Conservation (phyloP, 2,113 vertebrate genomes). For the Phalacrocorax brasilianus region DNA sequence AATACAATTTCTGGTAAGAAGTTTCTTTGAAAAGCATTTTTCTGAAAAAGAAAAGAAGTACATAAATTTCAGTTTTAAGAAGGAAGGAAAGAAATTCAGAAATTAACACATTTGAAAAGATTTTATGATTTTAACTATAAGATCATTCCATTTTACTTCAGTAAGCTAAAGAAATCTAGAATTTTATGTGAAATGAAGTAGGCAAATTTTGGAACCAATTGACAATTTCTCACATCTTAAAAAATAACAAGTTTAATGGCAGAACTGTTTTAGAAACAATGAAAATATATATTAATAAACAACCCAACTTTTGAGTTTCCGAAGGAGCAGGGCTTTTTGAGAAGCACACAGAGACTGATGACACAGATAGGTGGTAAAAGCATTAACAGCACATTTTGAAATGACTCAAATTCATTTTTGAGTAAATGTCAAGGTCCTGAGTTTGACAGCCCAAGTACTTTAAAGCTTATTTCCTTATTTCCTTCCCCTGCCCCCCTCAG, state of each 20-base stretch:
- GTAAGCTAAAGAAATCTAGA: neutral
- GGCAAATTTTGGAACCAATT: neutral
- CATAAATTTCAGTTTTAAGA: neutral
- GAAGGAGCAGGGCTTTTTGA: neutral
- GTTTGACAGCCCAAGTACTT: neutral
- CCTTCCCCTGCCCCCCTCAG: no score
- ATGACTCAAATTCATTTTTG: neutral
- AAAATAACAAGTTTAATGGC: neutral
- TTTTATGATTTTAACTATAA: neutral
- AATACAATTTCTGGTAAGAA: neutral
- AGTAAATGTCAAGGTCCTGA: neutral
- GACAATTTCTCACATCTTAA: neutral
- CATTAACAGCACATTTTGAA: neutral
- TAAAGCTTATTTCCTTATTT: neutral
- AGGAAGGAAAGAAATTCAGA: neutral
- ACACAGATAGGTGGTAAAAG: neutral
- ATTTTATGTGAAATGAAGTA: neutral
- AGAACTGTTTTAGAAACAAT: neutral
- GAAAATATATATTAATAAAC: neutral
- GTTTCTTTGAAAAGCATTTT: neutral
- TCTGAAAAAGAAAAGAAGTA: neutral
- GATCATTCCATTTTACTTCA: neutral
- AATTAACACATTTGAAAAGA: neutral
- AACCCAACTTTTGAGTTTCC: neutral
- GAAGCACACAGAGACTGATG: neutral